Evolutionary conservation across 1,140 invertebrate genomes (phyloP).

Genomic region (Melanaphis sacchari): DNA sequence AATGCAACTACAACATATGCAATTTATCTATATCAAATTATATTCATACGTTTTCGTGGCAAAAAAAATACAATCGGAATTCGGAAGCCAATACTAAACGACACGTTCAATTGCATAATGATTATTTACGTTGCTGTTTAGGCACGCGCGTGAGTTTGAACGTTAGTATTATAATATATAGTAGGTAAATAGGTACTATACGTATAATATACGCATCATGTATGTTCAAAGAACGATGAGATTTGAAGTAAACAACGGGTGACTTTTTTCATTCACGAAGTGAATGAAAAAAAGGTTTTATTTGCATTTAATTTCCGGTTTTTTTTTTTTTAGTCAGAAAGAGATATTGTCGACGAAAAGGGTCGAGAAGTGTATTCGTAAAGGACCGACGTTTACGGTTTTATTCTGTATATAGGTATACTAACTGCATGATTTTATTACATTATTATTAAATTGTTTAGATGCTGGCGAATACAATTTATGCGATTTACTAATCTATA

Average conservation of each 20-base stretch:
- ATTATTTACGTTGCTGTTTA: neutral
- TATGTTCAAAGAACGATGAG: neutral
- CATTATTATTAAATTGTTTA: constrained; percentile 1
- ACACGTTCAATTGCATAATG: neutral
- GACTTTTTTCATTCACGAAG: neutral
- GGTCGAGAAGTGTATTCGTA: neutral
- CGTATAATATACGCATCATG: neutral
- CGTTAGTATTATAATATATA: neutral
- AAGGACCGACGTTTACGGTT: neutral
- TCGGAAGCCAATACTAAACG: neutral
- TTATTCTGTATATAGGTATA: neutral
- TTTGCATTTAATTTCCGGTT: constrained; percentile 39
- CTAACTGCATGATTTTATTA: neutral
- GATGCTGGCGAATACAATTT: neutral
- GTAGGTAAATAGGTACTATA: neutral
- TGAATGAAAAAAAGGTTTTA: neutral
- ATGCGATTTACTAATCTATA: neutral
- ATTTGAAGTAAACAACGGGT: neutral
- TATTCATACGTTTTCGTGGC: neutral
- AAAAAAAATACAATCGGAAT: neutral
- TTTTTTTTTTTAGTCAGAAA: neutral
- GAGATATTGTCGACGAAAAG: neutral
- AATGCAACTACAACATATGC: neutral
- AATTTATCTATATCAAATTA: neutral
- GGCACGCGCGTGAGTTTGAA: neutral